Conservation (phyloP, 1,140 invertebrate species). For the Trichonephila inaurata region DNA sequence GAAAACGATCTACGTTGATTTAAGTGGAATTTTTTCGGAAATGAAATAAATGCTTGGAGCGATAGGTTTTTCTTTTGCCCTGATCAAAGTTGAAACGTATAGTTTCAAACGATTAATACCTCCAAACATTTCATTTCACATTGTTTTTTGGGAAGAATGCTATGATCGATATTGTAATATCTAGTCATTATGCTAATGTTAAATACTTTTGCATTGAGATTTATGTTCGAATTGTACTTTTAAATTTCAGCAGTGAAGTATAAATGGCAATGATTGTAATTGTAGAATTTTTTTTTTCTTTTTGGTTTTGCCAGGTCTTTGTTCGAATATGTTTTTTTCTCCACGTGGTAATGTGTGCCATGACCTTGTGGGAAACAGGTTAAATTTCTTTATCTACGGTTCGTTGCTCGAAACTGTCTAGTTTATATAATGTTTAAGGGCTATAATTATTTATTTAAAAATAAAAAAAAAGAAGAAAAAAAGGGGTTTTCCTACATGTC, state of each 20-base stretch:
- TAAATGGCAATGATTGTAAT: not conserved
- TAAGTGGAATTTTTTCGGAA: not conserved
- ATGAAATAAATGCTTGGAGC: not conserved
- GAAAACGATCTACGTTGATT: not conserved
- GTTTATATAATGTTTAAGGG: not conserved
- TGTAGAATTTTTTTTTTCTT: not conserved
- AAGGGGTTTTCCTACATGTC: too few relatives aligned
- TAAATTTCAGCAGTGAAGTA: not conserved
- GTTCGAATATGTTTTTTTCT: not conserved
- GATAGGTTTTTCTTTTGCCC: not conserved
- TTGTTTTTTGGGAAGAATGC: not conserved
- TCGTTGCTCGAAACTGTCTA: not conserved
- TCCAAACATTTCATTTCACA: not conserved
- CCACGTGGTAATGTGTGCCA: not conserved
- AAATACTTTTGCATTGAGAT: not conserved
- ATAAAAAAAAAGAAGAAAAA: not conserved
- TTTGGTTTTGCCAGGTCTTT: not conserved
- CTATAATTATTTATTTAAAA: not conserved
- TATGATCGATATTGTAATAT: constrained; percentile 28
- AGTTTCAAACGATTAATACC: not conserved
- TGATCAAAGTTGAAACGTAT: not conserved
- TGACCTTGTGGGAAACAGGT: not conserved
- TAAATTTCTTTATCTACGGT: not conserved
- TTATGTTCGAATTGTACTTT: not conserved
- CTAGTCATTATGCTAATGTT: constrained; percentile 17